These are phyloP conservation scores for Chinchilla lanigera DNA, from an alignment of 2,113 vertebrate genomes.

Conservation along the genomic window DNA sequence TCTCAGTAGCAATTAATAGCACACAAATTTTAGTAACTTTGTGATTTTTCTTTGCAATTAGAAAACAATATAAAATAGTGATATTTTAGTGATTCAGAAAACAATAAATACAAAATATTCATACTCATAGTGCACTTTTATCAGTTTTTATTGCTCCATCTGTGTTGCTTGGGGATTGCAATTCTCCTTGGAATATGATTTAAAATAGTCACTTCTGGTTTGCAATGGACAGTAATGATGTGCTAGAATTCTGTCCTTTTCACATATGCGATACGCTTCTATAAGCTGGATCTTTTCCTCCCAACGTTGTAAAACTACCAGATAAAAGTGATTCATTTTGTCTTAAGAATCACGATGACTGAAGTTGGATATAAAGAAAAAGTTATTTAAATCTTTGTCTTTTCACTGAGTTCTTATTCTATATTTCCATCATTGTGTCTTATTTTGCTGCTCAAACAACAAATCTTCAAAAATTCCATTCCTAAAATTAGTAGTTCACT, in stretches of 20 bases:
- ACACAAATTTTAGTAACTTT: slow-evolving; percentile 15
- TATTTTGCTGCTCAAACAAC: not conserved
- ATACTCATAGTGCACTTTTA: not conserved
- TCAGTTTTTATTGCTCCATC: not conserved
- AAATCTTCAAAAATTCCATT: not conserved
- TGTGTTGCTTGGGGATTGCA: not conserved
- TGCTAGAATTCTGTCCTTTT: not conserved
- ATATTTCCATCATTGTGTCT: not conserved
- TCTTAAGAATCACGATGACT: slow-evolving; percentile 20
- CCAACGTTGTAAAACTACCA: slow-evolving; percentile 16
- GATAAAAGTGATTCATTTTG: not conserved
- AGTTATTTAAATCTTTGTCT: not conserved
- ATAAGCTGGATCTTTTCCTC: slow-evolving; percentile 10
- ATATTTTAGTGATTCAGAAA: slow-evolving; percentile 16
- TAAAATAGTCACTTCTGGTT: slow-evolving; percentile 19
- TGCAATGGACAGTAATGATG: slow-evolving; percentile 44
- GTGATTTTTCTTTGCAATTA: not conserved
- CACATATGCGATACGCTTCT: not conserved
- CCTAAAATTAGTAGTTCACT: not conserved
- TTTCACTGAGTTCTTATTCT: not conserved
- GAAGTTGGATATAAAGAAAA: not conserved
- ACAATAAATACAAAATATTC: not conserved
- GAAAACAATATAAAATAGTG: not conserved
- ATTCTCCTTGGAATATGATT: slow-evolving; percentile 40
- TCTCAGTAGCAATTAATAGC: not conserved